Percentiles rank a stretch among this genome's conserved stretches.
Evolutionary conservation across 2,797 vertebrate species (phyloP).

Genomic region (Oryzias sinensis): DNA sequence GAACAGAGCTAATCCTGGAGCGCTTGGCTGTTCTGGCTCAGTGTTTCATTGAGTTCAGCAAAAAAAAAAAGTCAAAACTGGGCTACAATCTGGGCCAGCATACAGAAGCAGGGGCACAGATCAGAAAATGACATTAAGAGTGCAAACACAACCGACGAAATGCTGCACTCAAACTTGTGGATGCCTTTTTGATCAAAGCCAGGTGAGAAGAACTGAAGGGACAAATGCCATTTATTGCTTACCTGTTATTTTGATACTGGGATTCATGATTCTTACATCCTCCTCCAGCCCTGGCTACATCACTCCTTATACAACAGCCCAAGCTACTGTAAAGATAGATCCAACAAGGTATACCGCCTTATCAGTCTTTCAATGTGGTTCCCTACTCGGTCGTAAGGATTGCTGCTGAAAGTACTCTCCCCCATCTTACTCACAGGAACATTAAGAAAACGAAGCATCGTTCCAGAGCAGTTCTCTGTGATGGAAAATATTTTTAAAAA

Average conservation of each 20-base stretch:
- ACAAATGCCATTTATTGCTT: constrained; percentile 31
- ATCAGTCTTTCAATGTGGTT: constrained; percentile 56
- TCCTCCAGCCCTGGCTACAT: constrained; percentile 41
- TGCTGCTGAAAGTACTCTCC: constrained; percentile 44
- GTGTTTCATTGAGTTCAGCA: constrained; percentile 47
- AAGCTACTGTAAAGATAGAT: constrained; percentile 69
- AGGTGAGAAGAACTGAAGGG: constrained; percentile 3
- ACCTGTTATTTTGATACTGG: constrained; percentile 46
- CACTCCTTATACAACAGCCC: constrained; percentile 65
- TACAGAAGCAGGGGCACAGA: constrained; percentile 33
- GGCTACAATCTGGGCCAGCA: constrained; percentile 67
- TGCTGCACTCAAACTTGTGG: neutral
- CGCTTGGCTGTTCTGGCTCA: constrained; percentile 14
- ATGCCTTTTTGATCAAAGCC: constrained; percentile 1
- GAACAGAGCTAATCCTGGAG: constrained; percentile 23
- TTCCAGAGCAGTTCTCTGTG: constrained; percentile 40
- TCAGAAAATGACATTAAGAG: constrained; percentile 34
- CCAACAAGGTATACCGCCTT: constrained; percentile 57
- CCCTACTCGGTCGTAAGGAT: constrained; percentile 44
- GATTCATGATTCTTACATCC: constrained; percentile 48
- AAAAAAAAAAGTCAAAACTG: constrained; percentile 48
- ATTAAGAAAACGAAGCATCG: constrained; percentile 19
- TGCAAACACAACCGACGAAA: constrained; percentile 27
- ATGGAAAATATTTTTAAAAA: constrained; percentile 37
- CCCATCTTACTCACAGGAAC: constrained; percentile 47